phyloP scores from a whole-genome alignment of 37 sponge, comb jelly and placozoan genomes.

The Beroe forskalii region DNA sequence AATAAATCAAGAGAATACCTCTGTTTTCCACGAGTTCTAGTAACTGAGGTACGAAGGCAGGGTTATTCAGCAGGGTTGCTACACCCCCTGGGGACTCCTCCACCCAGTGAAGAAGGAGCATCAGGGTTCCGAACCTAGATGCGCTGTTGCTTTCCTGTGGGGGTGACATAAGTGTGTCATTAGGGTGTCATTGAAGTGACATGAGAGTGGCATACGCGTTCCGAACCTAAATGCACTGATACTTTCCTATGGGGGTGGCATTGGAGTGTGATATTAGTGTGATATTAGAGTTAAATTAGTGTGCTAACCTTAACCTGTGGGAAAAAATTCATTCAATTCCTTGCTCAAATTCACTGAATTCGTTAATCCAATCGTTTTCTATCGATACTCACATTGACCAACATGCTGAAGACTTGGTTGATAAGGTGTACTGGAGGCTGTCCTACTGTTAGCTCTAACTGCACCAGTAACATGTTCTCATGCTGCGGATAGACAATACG shows the following conservation, averaged over 20 bases:
- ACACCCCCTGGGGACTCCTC: slow-evolving; percentile 75
- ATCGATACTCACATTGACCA: slow-evolving; percentile 31
- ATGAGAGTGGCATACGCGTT: no score
- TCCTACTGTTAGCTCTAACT: slow-evolving; percentile 10
- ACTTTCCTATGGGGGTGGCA: background rate
- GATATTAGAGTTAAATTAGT: no score
- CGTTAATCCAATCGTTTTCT: no score
- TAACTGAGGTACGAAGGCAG: slow-evolving; percentile 69
- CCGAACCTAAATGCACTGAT: no score
- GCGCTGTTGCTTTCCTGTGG: background rate
- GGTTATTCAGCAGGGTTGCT: slow-evolving; percentile 75
- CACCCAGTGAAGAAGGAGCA: slow-evolving; percentile 83
- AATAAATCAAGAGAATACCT: no score
- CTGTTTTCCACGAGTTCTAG: slow-evolving; percentile 17
- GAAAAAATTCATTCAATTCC: no score
- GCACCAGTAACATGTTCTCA: slow-evolving; percentile 47
- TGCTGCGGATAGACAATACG: slow-evolving; percentile 4
- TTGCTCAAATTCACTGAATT: no score
- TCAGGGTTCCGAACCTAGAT: slow-evolving; percentile 75
- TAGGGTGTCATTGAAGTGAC: no score
- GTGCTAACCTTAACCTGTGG: no score
- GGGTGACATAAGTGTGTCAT: no score
- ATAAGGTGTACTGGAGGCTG: slow-evolving; percentile 20
- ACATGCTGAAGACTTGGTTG: slow-evolving; percentile 46
- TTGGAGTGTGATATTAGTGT: no score